A percentile compares a stretch with the other conserved stretches of the same genome.
Conservation (phyloP, 2,797 vertebrate species). For the Falco berigora region DNA sequence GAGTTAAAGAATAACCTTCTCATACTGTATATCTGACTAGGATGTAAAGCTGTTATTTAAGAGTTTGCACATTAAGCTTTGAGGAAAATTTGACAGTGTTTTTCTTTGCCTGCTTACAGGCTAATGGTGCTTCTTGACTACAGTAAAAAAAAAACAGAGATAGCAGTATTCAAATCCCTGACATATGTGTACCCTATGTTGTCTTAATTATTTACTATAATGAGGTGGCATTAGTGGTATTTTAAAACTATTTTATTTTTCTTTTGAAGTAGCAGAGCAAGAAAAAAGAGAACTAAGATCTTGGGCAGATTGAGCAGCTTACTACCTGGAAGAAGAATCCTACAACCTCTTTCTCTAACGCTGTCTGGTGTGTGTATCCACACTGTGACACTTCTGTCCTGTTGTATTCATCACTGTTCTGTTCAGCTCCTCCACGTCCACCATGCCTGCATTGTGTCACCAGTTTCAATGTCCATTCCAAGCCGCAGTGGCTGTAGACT, state of each 20-base stretch:
- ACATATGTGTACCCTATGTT: rapidly evolving
- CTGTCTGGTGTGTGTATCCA: background rate
- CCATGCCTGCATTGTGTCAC: background rate
- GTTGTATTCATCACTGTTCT: background rate
- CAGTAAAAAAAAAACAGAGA: background rate
- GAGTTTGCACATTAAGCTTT: background rate
- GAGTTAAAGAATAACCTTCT: slow-evolving; percentile 6
- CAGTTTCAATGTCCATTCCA: background rate
- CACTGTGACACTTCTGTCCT: background rate
- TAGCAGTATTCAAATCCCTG: background rate
- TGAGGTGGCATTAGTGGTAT: background rate
- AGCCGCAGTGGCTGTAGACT: background rate
- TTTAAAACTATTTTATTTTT: background rate
- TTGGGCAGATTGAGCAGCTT: background rate
- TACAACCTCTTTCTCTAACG: background rate
- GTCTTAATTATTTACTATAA: background rate
- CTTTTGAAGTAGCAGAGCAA: background rate
- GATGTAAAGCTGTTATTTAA: background rate
- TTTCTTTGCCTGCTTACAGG: background rate
- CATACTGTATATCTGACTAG: background rate
- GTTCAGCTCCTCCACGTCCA: background rate
- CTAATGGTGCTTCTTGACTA: background rate
- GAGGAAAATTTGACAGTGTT: background rate
- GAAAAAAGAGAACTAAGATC: background rate
- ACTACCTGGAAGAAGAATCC: background rate